phyloP scores from a whole-genome alignment of 2,113 vertebrate genomes.

The Leuciscus idus region DNA sequence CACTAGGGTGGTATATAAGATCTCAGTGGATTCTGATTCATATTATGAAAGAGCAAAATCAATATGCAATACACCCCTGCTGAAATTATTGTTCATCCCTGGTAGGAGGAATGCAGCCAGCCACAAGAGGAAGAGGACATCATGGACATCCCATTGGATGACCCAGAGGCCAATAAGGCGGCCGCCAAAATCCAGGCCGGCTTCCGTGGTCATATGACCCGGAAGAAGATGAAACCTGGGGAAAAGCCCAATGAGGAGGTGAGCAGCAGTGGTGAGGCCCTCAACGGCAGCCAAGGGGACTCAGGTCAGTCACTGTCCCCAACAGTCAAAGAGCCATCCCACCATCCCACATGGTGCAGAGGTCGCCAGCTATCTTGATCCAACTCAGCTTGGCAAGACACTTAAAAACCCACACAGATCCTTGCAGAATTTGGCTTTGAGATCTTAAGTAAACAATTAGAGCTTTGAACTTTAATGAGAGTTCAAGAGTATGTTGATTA shows the following conservation, averaged over 20 bases:
- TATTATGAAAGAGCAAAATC: constrained; percentile 13
- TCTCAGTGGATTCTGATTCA: not conserved
- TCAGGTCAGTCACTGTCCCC: constrained; percentile 67
- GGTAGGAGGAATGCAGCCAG: constrained; percentile 90
- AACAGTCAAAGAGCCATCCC: constrained; percentile 60
- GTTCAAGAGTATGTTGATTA: not conserved
- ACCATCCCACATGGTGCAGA: constrained; percentile 19
- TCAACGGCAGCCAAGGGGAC: constrained; percentile 71
- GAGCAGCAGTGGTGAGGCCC: constrained; percentile 82
- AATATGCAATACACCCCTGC: not conserved
- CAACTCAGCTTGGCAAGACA: not conserved
- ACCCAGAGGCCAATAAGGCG: constrained; percentile 93
- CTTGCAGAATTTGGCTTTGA: not conserved
- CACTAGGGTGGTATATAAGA: not conserved
- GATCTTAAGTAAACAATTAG: not conserved
- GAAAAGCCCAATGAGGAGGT: constrained; percentile 88
- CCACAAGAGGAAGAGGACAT: constrained; percentile 92
- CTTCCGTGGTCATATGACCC: constrained; percentile 97
- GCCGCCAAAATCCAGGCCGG: constrained; percentile 98
- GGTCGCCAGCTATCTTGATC: not conserved
- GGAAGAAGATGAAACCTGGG: constrained; percentile 97
- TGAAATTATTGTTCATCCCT: constrained; percentile 13
- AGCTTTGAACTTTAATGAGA: constrained; percentile 4
- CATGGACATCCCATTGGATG: constrained; percentile 96
- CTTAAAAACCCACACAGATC: not conserved